These are phyloP conservation scores for Theretra japonica DNA, from an alignment of 2,888 invertebrate genomes.

Conservation along the genomic window DNA sequence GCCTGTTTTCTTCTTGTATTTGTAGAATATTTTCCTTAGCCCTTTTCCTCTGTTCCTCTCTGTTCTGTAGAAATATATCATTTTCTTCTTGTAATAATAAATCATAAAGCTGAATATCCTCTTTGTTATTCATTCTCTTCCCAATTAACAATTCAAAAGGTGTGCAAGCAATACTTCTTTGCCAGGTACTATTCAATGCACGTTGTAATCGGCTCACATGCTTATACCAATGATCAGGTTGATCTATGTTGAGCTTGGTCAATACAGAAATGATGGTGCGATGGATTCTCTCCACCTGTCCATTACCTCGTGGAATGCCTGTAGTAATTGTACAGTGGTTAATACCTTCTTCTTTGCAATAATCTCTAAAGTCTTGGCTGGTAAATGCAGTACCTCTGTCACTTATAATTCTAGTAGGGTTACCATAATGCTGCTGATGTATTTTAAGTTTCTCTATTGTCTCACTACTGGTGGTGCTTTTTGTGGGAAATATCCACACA, in stretches of 20 bases:
- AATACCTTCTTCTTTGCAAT: neutral
- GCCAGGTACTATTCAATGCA: no score
- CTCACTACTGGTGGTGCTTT: neutral
- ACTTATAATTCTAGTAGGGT: neutral
- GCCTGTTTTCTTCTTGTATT: no score
- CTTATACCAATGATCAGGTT: no score
- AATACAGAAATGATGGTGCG: neutral
- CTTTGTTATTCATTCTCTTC: no score
- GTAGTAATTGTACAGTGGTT: neutral
- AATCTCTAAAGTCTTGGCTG: neutral
- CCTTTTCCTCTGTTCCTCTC: no score
- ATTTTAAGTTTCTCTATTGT: neutral
- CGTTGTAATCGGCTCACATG: no score
- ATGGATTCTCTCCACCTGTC: neutral
- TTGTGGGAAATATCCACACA: neutral
- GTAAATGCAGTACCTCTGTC: slow-evolving; percentile 1
- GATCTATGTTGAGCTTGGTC: no score
- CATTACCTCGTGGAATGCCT: neutral
- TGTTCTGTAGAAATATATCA: no score
- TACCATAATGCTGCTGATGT: neutral
- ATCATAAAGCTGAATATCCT: no score
- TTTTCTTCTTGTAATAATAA: no score
- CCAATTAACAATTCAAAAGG: neutral
- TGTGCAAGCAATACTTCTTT: no score
- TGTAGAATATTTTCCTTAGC: no score